phyloP scores from a whole-genome alignment of 2,888 invertebrate genomes.

The Noctuana brunneofusca region DNA sequence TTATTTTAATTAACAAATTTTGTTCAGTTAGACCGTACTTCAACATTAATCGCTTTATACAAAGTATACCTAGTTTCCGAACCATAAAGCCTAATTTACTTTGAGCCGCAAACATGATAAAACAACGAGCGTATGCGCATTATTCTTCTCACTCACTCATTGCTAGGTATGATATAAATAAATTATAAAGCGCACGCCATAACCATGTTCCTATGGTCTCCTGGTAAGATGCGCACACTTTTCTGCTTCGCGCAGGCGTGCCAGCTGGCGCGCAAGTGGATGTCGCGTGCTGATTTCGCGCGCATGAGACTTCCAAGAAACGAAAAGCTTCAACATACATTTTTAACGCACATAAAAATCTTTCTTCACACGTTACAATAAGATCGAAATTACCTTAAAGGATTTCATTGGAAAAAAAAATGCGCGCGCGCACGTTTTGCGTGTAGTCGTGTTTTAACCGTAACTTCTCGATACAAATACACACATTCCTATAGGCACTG shows the following conservation, averaged over 20 bases:
- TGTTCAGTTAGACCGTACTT: too few species aligned
- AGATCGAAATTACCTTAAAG: neutral
- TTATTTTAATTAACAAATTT: too few species aligned
- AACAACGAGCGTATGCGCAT: neutral
- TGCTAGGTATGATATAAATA: neutral
- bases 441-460: too few species aligned
- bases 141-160: neutral
- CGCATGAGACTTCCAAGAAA: conserved; percentile 47
- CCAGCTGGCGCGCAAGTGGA: conserved; percentile 67
- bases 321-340: conserved; percentile 18
- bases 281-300: conserved; percentile 63
- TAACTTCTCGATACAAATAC: too few species aligned
- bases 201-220: conserved; percentile 42
- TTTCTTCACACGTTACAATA: neutral
- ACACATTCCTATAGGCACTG: too few species aligned
- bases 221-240: conserved; percentile 75
- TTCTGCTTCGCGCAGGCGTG: conserved; percentile 73
- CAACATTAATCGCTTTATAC: neutral
- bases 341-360: neutral
- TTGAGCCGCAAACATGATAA: neutral
- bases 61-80: neutral
- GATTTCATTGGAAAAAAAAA: neutral
- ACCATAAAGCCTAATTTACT: neutral
- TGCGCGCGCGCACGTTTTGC: neutral
- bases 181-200: neutral